Conservation (phyloP, 2,888 invertebrate species). For the Vesta saturnalis region DNA sequence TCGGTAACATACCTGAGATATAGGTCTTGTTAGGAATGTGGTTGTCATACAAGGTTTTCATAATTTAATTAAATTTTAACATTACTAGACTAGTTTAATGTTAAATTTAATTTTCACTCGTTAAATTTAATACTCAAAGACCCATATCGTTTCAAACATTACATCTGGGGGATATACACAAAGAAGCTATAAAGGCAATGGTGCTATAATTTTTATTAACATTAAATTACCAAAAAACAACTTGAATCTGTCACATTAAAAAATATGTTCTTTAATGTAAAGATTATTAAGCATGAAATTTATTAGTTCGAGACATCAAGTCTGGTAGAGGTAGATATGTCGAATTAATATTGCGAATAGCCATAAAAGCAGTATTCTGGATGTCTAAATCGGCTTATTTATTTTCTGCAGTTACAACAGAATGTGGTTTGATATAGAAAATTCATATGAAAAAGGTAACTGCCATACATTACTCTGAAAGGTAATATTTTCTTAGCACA, state of each 20-base stretch:
- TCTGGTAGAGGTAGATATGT: slow-evolving; percentile 5
- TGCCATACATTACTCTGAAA: background rate
- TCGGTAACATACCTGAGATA: slow-evolving; percentile 37
- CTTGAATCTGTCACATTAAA: slow-evolving; percentile 1
- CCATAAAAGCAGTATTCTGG: slow-evolving; percentile 9
- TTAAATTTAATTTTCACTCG: background rate
- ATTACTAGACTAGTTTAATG: slow-evolving; percentile 18
- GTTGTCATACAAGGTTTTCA: slow-evolving; percentile 30
- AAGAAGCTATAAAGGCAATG: background rate
- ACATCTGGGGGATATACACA: background rate
- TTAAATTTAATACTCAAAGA: background rate
- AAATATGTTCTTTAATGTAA: background rate
- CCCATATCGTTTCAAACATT: background rate
- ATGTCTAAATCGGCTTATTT: background rate
- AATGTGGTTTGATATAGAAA: slow-evolving; percentile 1
- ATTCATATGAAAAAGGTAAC: slow-evolving; percentile 1
- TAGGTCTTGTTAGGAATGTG: slow-evolving; percentile 46
- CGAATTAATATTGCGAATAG: background rate
- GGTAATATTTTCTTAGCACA: background rate
- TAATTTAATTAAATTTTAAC: slow-evolving; percentile 36
- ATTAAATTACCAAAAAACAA: background rate
- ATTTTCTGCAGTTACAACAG: background rate
- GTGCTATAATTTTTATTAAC: background rate
- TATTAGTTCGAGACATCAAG: slow-evolving; percentile 18
- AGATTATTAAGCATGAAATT: background rate